These are phyloP conservation scores for Cyanoramphus novaezelandiae DNA, from an alignment of 2,113 vertebrate species.

Conservation along the genomic window DNA sequence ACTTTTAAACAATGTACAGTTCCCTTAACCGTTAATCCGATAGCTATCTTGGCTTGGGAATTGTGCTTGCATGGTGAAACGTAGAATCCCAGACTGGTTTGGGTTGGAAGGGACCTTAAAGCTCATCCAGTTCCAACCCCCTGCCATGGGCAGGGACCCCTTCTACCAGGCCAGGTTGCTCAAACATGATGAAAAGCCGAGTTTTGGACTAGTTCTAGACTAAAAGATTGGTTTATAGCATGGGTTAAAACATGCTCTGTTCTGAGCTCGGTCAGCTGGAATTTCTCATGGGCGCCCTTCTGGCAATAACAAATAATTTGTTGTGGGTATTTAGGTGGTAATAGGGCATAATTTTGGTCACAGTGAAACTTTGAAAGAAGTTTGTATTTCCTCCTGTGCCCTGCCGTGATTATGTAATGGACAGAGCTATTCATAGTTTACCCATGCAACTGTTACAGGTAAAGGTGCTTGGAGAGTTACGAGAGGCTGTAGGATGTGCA, in stretches of 20 bases:
- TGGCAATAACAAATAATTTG: conserved; percentile 5
- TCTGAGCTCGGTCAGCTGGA: neutral
- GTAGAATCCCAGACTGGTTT: neutral
- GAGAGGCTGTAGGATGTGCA: neutral
- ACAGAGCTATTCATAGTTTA: neutral
- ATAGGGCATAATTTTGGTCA: conserved; percentile 30
- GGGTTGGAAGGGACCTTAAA: neutral
- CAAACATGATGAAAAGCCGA: neutral
- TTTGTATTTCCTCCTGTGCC: neutral
- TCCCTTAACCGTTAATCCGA: neutral
- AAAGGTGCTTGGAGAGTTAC: neutral
- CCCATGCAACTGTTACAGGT: neutral
- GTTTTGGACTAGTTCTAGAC: neutral
- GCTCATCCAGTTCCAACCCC: neutral
- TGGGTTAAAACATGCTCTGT: neutral
- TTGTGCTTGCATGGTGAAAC: neutral
- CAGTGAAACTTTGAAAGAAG: conserved; percentile 22
- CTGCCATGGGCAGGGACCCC: neutral
- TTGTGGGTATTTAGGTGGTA: conserved; percentile 22
- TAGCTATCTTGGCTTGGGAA: neutral
- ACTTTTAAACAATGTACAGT: neutral
- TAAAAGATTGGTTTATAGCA: neutral
- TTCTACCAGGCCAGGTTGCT: neutral
- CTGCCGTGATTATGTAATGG: conserved; percentile 15
- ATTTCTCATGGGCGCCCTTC: neutral